These are phyloP conservation scores for Sericinus montela DNA, from an alignment of 2,888 invertebrate genomes.

Conservation along the genomic window DNA sequence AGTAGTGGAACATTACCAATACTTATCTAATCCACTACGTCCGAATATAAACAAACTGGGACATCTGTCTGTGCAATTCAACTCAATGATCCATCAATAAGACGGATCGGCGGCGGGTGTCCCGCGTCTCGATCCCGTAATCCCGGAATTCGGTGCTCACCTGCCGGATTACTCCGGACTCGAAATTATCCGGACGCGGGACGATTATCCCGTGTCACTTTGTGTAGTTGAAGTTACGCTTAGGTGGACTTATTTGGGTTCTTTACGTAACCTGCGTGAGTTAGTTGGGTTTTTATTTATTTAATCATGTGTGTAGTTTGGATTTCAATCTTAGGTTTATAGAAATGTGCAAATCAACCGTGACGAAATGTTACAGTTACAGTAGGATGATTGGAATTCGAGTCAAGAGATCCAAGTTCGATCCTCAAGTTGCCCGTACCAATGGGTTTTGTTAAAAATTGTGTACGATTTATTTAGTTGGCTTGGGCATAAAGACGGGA, in stretches of 20 bases:
- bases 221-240: constrained; percentile 7
- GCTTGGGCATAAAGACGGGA: too few relatives aligned
- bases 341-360: too few relatives aligned
- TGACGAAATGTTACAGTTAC: too few relatives aligned
- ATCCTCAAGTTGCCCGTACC: too few relatives aligned
- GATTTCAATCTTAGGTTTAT: too few relatives aligned
- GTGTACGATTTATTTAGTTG: too few relatives aligned
- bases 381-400: too few relatives aligned
- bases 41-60: constrained; percentile 25
- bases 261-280: background rate
- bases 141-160: constrained; percentile 46
- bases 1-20: too few relatives aligned
- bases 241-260: constrained; percentile 11
- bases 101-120: constrained; percentile 40
- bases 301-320: too few relatives aligned
- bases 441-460: too few relatives aligned
- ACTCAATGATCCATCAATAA: constrained; percentile 58
- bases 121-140: constrained; percentile 36
- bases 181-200: constrained; percentile 12
- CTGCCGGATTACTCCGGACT: constrained; percentile 50
- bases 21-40: background rate
- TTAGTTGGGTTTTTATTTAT: too few relatives aligned
- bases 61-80: constrained; percentile 55
- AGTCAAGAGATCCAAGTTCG: too few relatives aligned
- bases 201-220: constrained; percentile 16